phyloP scores from a whole-genome alignment of 53 echinoderm and acorn worm genomes.

The Arbacia lixula region DNA sequence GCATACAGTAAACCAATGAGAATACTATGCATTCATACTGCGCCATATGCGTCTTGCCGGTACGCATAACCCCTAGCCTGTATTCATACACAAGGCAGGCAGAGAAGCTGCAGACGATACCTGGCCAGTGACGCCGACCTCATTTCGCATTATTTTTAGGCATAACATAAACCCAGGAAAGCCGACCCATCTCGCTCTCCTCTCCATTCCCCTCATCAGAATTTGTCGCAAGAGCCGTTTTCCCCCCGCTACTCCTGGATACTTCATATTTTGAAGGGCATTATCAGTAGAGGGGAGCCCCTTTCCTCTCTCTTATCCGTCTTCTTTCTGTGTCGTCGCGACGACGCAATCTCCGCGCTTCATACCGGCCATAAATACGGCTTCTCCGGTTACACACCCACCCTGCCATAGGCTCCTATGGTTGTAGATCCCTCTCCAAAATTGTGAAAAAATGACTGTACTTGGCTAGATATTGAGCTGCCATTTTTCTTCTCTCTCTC shows the following conservation, averaged over 20 bases:
- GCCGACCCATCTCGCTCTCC: slow-evolving; percentile 8
- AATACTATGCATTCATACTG: too few species aligned
- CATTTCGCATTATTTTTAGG: slow-evolving; percentile 52
- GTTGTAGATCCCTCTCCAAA: slow-evolving; percentile 20
- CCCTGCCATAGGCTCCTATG: background rate
- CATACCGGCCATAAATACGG: slow-evolving; percentile 43
- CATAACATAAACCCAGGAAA: slow-evolving; percentile 22
- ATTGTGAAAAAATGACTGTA: slow-evolving; percentile 2
- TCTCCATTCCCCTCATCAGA: slow-evolving; percentile 16
- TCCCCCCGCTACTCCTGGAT: slow-evolving; percentile 27
- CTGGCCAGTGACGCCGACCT: too few species aligned
- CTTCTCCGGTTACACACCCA: slow-evolving; percentile 11
- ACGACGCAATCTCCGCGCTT: slow-evolving; percentile 29
- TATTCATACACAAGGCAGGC: too few species aligned
- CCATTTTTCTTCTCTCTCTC: too few species aligned
- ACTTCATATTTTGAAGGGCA: slow-evolving; percentile 55
- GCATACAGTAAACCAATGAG: too few species aligned
- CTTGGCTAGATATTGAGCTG: background rate
- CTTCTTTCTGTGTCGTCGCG: background rate
- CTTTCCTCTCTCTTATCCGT: background rate
- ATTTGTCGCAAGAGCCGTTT: slow-evolving; percentile 40
- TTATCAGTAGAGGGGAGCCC: slow-evolving; percentile 10
- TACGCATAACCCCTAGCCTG: too few species aligned
- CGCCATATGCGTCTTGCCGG: too few species aligned
- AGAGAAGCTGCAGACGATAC: too few species aligned